Conservation (phyloP, 1,140 invertebrate genomes). For the Drosophila ananassae region DNA sequence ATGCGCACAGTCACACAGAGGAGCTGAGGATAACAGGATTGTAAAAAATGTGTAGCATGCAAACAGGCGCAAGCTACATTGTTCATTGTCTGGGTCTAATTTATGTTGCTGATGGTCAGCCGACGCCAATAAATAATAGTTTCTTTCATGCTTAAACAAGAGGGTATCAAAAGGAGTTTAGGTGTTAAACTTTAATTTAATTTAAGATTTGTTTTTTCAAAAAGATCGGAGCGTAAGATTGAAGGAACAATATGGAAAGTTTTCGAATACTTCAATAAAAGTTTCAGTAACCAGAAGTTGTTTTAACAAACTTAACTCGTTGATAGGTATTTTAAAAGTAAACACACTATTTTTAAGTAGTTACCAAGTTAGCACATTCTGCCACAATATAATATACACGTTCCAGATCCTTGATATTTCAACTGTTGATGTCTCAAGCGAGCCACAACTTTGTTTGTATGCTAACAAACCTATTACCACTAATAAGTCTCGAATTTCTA, state of each 20-base stretch:
- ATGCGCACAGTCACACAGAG: slow-evolving; percentile 14
- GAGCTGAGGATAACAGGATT: slow-evolving; percentile 1
- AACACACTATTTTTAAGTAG: too few species aligned
- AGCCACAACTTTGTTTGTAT: background rate
- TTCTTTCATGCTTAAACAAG: background rate
- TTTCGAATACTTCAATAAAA: too few species aligned
- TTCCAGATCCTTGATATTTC: background rate
- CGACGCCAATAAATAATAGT: slow-evolving; percentile 62
- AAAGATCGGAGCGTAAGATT: background rate
- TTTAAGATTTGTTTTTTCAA: background rate
- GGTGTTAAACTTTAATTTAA: background rate
- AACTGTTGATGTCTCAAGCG: background rate
- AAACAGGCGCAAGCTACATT: slow-evolving; percentile 56
- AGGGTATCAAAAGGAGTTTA: slow-evolving; percentile 21
- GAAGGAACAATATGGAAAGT: too few species aligned
- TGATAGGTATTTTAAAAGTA: too few species aligned
- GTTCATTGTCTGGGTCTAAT: slow-evolving; percentile 75
- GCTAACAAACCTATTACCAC: slow-evolving; percentile 51
- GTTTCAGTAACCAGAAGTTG: too few species aligned
- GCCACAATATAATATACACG: too few species aligned
- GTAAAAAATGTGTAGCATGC: slow-evolving; percentile 64
- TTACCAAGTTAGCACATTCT: too few species aligned
- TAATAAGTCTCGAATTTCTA: slow-evolving; percentile 55
- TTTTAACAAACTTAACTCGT: too few species aligned
- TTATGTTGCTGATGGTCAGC: slow-evolving; percentile 64